Evolutionary conservation across 2,888 invertebrate species (phyloP).

Genomic region (Lordiphosa fenestrarum): DNA sequence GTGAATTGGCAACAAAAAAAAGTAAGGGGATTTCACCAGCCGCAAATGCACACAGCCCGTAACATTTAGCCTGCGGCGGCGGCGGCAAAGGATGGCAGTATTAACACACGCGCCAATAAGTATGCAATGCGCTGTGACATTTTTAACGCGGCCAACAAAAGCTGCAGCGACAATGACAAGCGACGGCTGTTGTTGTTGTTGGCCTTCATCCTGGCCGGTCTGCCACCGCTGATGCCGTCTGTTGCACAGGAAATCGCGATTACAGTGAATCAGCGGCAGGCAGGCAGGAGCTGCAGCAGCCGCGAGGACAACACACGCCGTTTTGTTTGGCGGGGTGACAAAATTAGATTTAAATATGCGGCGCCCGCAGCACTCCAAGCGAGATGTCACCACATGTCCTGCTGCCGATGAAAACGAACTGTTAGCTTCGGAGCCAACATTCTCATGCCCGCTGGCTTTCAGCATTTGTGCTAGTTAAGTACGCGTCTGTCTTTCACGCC

Average conservation of each 20-base stretch:
- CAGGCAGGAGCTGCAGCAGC: conserved; percentile 1
- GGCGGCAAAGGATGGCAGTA: conserved; percentile 40
- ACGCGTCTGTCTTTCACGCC: neutral
- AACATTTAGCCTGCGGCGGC: conserved; percentile 65
- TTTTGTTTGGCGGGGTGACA: conserved; percentile 58
- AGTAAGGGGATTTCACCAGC: conserved; percentile 58
- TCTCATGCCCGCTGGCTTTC: conserved; percentile 10
- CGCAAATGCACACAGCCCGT: conserved; percentile 65
- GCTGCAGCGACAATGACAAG: conserved; percentile 33
- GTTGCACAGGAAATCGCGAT: conserved; percentile 70
- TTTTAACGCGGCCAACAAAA: conserved; percentile 69
- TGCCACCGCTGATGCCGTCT: conserved; percentile 46
- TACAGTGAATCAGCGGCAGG: conserved; percentile 58
- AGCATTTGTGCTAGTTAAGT: neutral
- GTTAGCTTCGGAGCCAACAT: conserved; percentile 14
- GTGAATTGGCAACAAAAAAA: conserved; percentile 33
- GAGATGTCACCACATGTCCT: conserved; percentile 66
- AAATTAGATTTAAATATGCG: conserved; percentile 73
- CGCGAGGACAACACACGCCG: conserved; percentile 32
- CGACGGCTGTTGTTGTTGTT: conserved; percentile 24
- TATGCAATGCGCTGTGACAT: conserved; percentile 76
- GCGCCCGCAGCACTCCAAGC: conserved; percentile 50
- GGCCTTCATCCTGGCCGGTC: conserved; percentile 23
- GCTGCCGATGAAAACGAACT: conserved; percentile 57
- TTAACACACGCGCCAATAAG: conserved; percentile 74